Base-by-base conservation (phyloP, 2,113 vertebrate species). In the Dasypus novemcinctus region DNA sequence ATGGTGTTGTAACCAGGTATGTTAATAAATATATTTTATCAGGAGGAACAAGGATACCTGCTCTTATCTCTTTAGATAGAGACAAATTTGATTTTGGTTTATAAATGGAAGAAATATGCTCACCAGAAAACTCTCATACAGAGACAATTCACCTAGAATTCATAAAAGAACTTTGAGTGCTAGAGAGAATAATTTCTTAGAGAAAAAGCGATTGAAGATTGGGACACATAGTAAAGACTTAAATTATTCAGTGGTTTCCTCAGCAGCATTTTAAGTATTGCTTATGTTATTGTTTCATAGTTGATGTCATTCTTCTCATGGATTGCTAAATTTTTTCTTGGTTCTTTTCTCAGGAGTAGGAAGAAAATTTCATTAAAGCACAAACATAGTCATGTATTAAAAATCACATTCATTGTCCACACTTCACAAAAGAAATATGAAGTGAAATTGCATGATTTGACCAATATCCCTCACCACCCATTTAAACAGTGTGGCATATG, bases 231-330 rank as follows among this genome's bases (percentile, higher is more conserved):
- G 11, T 18, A 68, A 90, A 43, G 25, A 75, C 85, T 79, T 79
- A 64, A 71, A 87, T 79, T 75, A 92, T 43, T 89, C 76, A 64
- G 27, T 82, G 68, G 57, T 82, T 96, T 96, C 57, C 57, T 90
- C 84, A 78, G 57, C 14, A 83, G 43, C 52, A 80, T 80, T 92
- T 87, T 69, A 87, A 54, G 76, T 86, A 59, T 75, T 71, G 63
- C 15, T 54, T 59, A 71, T 78, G 17, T 38, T 54, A 43, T 43
- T 91, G 11, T 76, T 75, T 94, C 38, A 71, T 21, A 41, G 63
- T 74, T 90, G 68, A 72, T 33, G 95, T 75, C 83, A 75, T 89
- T 86, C 57, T 63, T 82, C 21, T 71, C 63, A 33, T 27, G 29
- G 66, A 43, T 80, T 69, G 36, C 74, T 78, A 7, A 49, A 49